Conservation (phyloP, 2,797 vertebrate genomes). For the Lemur catta region DNA sequence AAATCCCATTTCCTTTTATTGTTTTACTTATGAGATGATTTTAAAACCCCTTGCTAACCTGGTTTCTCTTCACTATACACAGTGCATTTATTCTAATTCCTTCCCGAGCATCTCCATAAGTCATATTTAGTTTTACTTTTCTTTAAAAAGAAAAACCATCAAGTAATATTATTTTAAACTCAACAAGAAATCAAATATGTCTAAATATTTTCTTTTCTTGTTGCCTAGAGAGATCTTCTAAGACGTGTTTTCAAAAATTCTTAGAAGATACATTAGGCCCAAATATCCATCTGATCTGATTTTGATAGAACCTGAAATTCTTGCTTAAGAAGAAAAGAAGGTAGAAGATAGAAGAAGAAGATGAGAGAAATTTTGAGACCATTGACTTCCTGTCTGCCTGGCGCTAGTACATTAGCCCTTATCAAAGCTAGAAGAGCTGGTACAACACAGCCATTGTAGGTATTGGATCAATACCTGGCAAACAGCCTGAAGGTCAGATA, state of each 20-base stretch:
- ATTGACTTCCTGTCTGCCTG: constrained; percentile 84
- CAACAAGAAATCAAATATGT: constrained; percentile 37
- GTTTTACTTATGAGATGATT: background rate
- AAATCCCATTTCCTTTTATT: constrained; percentile 38
- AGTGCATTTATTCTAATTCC: background rate
- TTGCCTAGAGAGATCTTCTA: constrained; percentile 32
- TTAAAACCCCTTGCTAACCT: background rate
- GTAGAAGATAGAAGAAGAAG: constrained; percentile 68
- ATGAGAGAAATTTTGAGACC: constrained; percentile 85
- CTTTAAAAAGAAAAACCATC: background rate
- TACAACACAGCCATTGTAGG: constrained; percentile 82
- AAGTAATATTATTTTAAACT: constrained; percentile 70
- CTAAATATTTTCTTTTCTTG: constrained; percentile 63
- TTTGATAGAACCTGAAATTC: constrained; percentile 77
- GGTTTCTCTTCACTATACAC: background rate
- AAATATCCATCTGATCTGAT: constrained; percentile 73
- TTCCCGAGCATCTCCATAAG: background rate
- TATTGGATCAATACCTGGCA: constrained; percentile 87
- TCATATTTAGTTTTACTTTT: constrained; percentile 31
- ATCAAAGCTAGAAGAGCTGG: constrained; percentile 87
- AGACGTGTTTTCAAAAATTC: constrained; percentile 56
- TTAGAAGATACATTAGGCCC: constrained; percentile 69
- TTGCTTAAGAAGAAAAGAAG: constrained; percentile 71
- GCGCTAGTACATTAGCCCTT: constrained; percentile 85
- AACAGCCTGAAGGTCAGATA: constrained; percentile 88